Base-by-base conservation (phyloP, 2,113 vertebrate species). In the Cnemophilus loriae region DNA sequence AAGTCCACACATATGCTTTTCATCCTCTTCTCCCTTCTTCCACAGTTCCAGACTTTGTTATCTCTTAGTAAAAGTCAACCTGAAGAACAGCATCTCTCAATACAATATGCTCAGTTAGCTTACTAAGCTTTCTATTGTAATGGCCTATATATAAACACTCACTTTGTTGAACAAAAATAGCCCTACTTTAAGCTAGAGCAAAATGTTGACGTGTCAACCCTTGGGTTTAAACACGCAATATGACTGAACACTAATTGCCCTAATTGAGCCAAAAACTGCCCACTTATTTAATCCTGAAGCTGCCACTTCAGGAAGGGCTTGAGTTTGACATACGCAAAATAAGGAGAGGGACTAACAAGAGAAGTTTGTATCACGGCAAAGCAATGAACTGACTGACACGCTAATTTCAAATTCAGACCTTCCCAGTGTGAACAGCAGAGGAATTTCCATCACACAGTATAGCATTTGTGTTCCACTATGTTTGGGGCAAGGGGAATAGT, bases 171-270 rank as follows among this genome's bases (percentile, higher is more conserved):
- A 24, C 13, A 75, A 82, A 89, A 91, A 50, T 11, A 92, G 42
- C 9, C 11, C 30, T 74, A 26, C 64, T 82, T 92, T 47, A 87
- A 85, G 46, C 30, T 46, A 57, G 44, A 73, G 37, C 56, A 84
- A 90, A 89, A 89, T 17, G 13, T 23, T 67, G 69, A 89, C 30
- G n/a, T 23, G 28, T 47, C 84, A 92, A 42, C 27, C 49, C 52
- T 65, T 33, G 35, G 39, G 53, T 91, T 91, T 92, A 86, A 96
- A 85, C 39, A 56, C 10, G 35, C 52, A 95, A 10, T 56, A 85
- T 9, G 50, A 87, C 57, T 56, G 85, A 96, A 91, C 68, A 63
- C 28, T 89, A 93, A 93, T 79, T 95, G 91, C 70, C 52, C 19
- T 86, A 95, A 95, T 3, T 91, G 91, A 94, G 67, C 42, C 49